Evolutionary conservation across 2,888 invertebrate genomes (phyloP).

Genomic region (Notodonta dromedarius): DNA sequence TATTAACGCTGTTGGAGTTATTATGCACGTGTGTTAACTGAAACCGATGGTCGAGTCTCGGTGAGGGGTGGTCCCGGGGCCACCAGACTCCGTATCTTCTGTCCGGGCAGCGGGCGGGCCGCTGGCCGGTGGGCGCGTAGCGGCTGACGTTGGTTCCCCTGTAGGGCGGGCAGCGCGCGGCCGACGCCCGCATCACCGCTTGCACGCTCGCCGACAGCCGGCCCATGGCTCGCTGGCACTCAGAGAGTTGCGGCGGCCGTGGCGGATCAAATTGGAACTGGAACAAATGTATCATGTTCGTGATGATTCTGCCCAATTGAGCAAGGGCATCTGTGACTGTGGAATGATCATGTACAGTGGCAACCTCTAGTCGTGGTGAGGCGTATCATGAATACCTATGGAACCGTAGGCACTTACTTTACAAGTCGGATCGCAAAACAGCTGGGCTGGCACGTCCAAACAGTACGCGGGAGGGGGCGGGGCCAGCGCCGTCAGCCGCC

Average conservation of each 20-base stretch:
- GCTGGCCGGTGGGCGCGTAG: constrained; percentile 70
- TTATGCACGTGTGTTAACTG: constrained; percentile 48
- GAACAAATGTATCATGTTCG: constrained; percentile 10
- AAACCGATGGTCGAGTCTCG: constrained; percentile 57
- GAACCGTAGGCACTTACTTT: constrained; percentile 54
- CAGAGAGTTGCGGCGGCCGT: constrained; percentile 61
- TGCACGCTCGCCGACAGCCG: constrained; percentile 71
- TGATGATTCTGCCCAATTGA: neutral
- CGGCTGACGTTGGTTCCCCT: constrained; percentile 74
- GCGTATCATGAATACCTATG: too few relatives aligned
- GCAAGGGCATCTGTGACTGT: too few relatives aligned
- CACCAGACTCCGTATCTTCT: constrained; percentile 69
- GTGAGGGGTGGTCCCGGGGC: constrained; percentile 65
- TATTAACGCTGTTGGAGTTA: constrained; percentile 14
- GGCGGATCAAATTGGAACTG: constrained; percentile 77
- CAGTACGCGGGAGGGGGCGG: constrained; percentile 69
- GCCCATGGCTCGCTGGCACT: constrained; percentile 69
- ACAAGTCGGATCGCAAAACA: constrained; percentile 73
- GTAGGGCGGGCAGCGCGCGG: constrained; percentile 68
- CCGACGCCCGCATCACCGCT: constrained; percentile 66
- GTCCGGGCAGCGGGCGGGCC: constrained; percentile 65
- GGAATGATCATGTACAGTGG: too few relatives aligned
- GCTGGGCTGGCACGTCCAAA: constrained; percentile 66
- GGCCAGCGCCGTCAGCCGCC: constrained; percentile 56
- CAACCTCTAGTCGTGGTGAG: too few relatives aligned